phyloP scores from a whole-genome alignment of 1,140 invertebrate genomes.

The Neodiprion lecontei region DNA sequence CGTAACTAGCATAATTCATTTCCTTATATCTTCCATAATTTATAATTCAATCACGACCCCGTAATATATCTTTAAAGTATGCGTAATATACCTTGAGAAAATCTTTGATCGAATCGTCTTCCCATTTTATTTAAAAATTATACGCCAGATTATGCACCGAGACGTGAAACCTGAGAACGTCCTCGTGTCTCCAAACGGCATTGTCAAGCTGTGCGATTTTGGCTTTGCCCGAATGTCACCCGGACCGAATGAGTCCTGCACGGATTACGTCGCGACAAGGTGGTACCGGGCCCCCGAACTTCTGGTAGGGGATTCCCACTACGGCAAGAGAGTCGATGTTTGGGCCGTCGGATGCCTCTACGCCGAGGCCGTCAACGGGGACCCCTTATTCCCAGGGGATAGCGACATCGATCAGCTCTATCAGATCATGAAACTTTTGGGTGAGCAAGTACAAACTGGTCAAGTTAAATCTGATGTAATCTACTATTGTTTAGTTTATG shows the following conservation, averaged over 20 bases:
- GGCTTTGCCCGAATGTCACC: slow-evolving; percentile 80
- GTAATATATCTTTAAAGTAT: too few species aligned
- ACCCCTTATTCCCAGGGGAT: slow-evolving; percentile 86
- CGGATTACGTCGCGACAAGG: slow-evolving; percentile 83
- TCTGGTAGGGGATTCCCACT: slow-evolving; percentile 77
- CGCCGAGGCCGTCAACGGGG: slow-evolving; percentile 86
- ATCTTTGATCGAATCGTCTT: slow-evolving; percentile 4
- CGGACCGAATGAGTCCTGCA: slow-evolving; percentile 74
- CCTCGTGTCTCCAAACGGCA: slow-evolving; percentile 78
- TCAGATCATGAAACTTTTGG: slow-evolving; percentile 77
- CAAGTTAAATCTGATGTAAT: neutral
- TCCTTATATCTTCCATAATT: too few species aligned
- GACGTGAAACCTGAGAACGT: slow-evolving; percentile 95
- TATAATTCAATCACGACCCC: too few species aligned
- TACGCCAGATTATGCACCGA: slow-evolving; percentile 81
- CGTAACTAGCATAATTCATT: too few species aligned
- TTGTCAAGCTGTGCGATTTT: slow-evolving; percentile 90
- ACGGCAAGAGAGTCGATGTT: slow-evolving; percentile 81
- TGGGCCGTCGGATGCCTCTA: slow-evolving; percentile 90
- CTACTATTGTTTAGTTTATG: neutral
- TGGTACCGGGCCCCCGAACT: slow-evolving; percentile 91
- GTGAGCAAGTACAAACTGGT: slow-evolving; percentile 53
- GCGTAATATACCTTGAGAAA: too few species aligned
- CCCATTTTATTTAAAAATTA: too few species aligned
- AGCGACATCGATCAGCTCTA: slow-evolving; percentile 92